These are phyloP conservation scores for silkworm (Bombyx mori) DNA, from an alignment of 1,140 invertebrate species.

Conservation along the genomic window ASM3026992v2 NC_085110.1:10293001-10293500, in stretches of 20 bases:
- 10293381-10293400: constrained; percentile 57
- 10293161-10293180: not conserved
- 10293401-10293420: constrained; percentile 69
- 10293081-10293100: constrained; percentile 58
- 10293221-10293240: too few relatives aligned
- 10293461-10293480: constrained; percentile 72
- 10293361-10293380: constrained; percentile 49
- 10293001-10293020: constrained; percentile 67
- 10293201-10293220: not conserved
- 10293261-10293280: too few relatives aligned
- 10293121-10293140: constrained; percentile 45
- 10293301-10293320: constrained; percentile 16
- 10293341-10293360: constrained; percentile 48
- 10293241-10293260: too few relatives aligned
- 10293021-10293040: constrained; percentile 51
- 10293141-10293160: constrained; percentile 26
- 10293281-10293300: too few relatives aligned
- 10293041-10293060: constrained; percentile 41
- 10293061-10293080: constrained; percentile 63
- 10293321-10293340: constrained; percentile 37
- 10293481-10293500: constrained; percentile 60
- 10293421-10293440: constrained; percentile 69
- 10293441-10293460: constrained; percentile 71
- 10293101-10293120: constrained; percentile 48
- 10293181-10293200: not conserved